These are phyloP conservation scores for Spinus olivaceus DNA, from an alignment of 2,797 vertebrate genomes.

Conservation along the genomic window DNA sequence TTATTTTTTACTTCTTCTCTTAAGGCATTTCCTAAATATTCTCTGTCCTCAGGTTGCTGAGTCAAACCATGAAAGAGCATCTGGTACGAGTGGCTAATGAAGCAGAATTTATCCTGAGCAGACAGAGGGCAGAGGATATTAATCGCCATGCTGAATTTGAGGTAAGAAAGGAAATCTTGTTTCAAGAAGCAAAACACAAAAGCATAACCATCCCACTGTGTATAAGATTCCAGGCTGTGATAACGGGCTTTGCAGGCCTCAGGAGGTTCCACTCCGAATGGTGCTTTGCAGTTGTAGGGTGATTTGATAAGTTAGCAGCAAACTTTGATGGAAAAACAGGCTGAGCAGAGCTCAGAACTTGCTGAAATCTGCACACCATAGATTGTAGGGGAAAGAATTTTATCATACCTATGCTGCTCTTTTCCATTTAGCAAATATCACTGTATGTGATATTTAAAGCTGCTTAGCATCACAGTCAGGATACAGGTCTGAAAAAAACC, in stretches of 20 bases:
- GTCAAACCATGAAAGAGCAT: slow-evolving; percentile 99
- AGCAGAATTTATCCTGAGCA: slow-evolving; percentile 96
- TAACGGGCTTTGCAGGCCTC: not conserved
- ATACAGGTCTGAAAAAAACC: not conserved
- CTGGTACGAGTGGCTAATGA: slow-evolving; percentile 97
- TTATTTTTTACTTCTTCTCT: not conserved
- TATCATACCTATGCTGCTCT: not conserved
- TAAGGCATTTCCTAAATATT: not conserved
- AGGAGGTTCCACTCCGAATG: not conserved
- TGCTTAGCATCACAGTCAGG: not conserved
- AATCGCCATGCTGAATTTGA: slow-evolving; percentile 98
- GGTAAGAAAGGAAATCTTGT: slow-evolving; percentile 74
- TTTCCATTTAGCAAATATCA: not conserved
- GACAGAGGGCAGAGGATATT: slow-evolving; percentile 95
- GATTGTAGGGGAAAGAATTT: not conserved
- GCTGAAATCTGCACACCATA: not conserved
- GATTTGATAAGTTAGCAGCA: not conserved
- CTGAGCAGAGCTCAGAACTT: not conserved
- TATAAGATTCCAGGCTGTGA: not conserved
- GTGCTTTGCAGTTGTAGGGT: not conserved
- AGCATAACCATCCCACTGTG: not conserved
- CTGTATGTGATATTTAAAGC: not conserved
- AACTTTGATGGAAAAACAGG: not conserved
- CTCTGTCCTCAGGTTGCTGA: slow-evolving; percentile 84
- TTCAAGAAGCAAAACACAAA: not conserved